These are phyloP conservation scores for Latheticus oryzae DNA, from an alignment of 2,888 invertebrate species.

Conservation along the genomic window DNA sequence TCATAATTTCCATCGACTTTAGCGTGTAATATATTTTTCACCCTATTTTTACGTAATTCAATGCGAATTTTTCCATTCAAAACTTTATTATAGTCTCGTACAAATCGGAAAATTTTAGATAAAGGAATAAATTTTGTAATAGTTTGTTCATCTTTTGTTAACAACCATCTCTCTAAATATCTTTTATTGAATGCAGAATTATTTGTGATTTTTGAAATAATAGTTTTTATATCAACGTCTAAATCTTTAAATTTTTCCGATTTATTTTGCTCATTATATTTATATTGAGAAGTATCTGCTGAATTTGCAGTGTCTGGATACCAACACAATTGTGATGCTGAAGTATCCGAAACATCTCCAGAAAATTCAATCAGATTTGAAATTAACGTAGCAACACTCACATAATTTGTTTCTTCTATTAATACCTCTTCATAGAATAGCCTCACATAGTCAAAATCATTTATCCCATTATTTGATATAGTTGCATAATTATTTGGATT, in stretches of 20 bases:
- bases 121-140: slow-evolving; percentile 2
- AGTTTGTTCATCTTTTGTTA: slow-evolving; percentile 2
- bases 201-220: slow-evolving; percentile 2
- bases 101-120: slow-evolving; percentile 2
- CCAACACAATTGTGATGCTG: slow-evolving; percentile 3
- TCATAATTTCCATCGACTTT: slow-evolving; percentile 2
- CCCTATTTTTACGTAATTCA: slow-evolving; percentile 2
- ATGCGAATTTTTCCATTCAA: slow-evolving; percentile 2
- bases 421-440: slow-evolving; percentile 2
- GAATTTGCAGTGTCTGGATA: slow-evolving; percentile 2
- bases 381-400: slow-evolving; percentile 1
- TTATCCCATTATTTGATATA: slow-evolving; percentile 2
- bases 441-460: slow-evolving; percentile 2
- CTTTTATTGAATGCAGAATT: slow-evolving; percentile 1
- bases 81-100: slow-evolving; percentile 1
- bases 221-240: slow-evolving; percentile 2
- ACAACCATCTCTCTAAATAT: slow-evolving; percentile 2
- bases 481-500: slow-evolving; percentile 2
- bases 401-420: slow-evolving; percentile 1
- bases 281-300: slow-evolving; percentile 2
- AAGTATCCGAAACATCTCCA: slow-evolving; percentile 3
- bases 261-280: slow-evolving; percentile 2
- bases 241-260: slow-evolving; percentile 1
- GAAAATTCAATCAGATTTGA: slow-evolving; percentile 2
- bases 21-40: slow-evolving; percentile 2